Conservation (phyloP, 30 jellyfish, hydroid and myxozoan species). For the Nemopilema nomurai region DNA sequence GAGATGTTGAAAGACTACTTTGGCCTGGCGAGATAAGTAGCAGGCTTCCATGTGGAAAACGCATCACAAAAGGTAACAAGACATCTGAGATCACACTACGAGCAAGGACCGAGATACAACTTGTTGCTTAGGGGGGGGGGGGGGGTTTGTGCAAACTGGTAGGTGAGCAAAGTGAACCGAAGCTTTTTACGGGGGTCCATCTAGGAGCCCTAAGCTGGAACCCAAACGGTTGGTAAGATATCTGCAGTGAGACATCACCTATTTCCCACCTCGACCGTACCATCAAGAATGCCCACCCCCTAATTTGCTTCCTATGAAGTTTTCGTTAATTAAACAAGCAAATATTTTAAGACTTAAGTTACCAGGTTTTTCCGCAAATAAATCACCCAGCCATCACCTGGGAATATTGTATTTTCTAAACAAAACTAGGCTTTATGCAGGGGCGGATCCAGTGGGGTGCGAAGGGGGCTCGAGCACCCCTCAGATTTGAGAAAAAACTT, state of each 20-base stretch:
- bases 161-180: not conserved
- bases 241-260: constrained; percentile 15
- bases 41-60: not conserved
- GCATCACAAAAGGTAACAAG: not conserved
- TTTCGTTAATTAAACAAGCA: not conserved
- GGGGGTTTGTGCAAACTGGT: not conserved
- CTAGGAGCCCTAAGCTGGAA: not conserved
- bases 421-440: not conserved
- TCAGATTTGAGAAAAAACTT: too few species aligned
- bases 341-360: not conserved
- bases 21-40: not conserved
- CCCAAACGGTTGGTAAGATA: not conserved
- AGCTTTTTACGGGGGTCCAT: not conserved
- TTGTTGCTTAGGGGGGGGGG: not conserved
- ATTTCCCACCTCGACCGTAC: not conserved
- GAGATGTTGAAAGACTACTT: not conserved
- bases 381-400: not conserved
- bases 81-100: not conserved
- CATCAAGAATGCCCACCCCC: constrained; percentile 12
- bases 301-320: not conserved
- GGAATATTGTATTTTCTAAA: not conserved
- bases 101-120: not conserved
- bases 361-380: not conserved
- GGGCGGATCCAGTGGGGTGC: too few species aligned
- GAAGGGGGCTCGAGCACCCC: too few species aligned